These are phyloP conservation scores for Toxonevra muliebris DNA, from an alignment of 2,888 invertebrate genomes.

Conservation along the genomic window DNA sequence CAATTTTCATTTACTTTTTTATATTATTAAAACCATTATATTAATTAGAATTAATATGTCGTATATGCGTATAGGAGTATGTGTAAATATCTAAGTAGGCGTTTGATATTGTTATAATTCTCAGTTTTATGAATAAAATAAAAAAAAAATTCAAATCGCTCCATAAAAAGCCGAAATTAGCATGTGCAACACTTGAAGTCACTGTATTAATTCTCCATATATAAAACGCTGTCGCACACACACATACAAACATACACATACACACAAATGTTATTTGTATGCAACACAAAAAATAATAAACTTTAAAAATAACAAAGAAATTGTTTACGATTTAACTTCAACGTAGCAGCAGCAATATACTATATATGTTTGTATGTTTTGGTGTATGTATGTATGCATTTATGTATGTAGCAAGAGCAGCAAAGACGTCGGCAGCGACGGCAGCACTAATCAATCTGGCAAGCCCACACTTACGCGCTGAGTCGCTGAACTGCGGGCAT, in stretches of 20 bases:
- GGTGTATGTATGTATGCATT: neutral
- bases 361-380: neutral
- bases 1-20: too few species aligned
- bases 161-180: constrained; percentile 7
- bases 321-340: too few species aligned
- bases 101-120: neutral
- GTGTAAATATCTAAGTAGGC: neutral
- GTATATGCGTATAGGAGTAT: neutral
- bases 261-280: neutral
- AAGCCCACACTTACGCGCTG: constrained; percentile 61
- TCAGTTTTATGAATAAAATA: neutral
- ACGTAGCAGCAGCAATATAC: too few species aligned
- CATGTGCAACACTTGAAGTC: constrained; percentile 13
- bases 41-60: neutral
- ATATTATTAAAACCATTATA: neutral
- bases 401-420: neutral
- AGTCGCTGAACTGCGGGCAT: constrained; percentile 55
- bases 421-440: neutral
- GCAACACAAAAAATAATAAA: neutral
- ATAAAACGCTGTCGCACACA: neutral
- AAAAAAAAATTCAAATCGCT: neutral
- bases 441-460: constrained; percentile 53
- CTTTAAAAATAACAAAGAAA: too few species aligned
- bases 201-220: constrained; percentile 20
- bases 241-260: neutral